Conservation (phyloP, 2,888 invertebrate genomes). For the Troides helena region DNA sequence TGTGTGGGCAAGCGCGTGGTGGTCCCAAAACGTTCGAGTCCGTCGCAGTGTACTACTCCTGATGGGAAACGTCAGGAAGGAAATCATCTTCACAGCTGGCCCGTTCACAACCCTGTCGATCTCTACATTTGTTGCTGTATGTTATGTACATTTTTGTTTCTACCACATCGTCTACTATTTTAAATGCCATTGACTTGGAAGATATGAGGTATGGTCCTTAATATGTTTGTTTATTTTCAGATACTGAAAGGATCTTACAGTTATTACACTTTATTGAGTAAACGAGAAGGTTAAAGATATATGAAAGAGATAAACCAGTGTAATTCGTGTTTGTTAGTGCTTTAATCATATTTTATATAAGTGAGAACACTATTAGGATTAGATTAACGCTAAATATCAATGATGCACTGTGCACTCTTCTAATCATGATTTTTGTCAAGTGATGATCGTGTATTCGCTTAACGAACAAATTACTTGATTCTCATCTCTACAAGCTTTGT, state of each 20-base stretch:
- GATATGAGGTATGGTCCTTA: no score
- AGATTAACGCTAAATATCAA: no score
- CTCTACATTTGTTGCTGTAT: slow-evolving; percentile 60
- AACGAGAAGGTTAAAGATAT: slow-evolving; percentile 24
- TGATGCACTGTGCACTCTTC: no score
- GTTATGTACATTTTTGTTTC: slow-evolving; percentile 31
- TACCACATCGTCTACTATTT: no score
- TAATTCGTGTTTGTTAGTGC: no score
- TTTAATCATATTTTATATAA: no score
- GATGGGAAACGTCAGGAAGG: slow-evolving; percentile 52
- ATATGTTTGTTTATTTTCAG: slow-evolving; percentile 10
- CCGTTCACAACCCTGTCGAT: slow-evolving; percentile 59
- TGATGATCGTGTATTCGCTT: no score
- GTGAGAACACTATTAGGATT: no score
- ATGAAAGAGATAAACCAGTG: neutral
- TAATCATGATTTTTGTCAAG: no score
- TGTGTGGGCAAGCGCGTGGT: slow-evolving; percentile 60
- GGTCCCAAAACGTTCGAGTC: slow-evolving; percentile 46
- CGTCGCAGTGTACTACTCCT: slow-evolving; percentile 54
- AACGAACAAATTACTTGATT: no score
- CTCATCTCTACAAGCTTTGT: no score
- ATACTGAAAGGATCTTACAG: slow-evolving; percentile 32
- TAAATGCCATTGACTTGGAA: no score
- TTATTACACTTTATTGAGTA: slow-evolving; percentile 32
- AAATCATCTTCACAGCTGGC: slow-evolving; percentile 58